Percentiles rank a stretch among this genome's conserved stretches.
Evolutionary conservation across 1,140 invertebrate genomes (phyloP).

Genomic region (Apocrypta bakeri): DNA sequence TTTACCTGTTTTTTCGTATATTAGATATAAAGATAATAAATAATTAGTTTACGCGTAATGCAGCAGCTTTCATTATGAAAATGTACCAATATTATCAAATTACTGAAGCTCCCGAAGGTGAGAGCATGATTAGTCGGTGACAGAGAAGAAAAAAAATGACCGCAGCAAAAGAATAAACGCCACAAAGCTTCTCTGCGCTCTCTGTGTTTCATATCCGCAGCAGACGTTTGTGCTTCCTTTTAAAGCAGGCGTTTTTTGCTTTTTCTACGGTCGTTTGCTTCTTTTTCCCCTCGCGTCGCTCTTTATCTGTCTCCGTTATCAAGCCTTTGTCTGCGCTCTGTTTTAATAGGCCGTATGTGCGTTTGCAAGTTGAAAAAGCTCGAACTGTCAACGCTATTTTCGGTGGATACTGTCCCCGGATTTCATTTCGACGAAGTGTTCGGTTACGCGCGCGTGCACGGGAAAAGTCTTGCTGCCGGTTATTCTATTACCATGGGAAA

Average conservation of each 20-base stretch:
- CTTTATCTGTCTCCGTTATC: not conserved
- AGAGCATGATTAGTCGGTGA: too few relatives aligned
- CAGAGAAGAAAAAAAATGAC: not conserved
- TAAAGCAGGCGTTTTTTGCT: not conserved
- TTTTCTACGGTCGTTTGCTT: not conserved
- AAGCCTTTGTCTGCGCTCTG: not conserved
- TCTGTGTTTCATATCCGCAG: not conserved
- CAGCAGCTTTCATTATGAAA: too few relatives aligned
- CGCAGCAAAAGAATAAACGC: not conserved
- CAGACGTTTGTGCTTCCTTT: not conserved
- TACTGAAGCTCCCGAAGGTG: too few relatives aligned
- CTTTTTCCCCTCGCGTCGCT: not conserved
- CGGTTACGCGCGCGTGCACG: not conserved
- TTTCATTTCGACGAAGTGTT: constrained; percentile 1
- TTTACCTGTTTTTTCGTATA: too few relatives aligned
- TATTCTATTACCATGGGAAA: not conserved
- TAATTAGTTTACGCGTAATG: too few relatives aligned
- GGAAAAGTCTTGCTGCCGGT: not conserved
- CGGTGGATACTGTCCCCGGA: not conserved
- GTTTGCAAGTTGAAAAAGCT: not conserved
- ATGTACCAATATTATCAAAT: not conserved
- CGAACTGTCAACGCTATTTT: not conserved
- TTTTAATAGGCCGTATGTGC: not conserved
- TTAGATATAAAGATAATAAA: too few relatives aligned
- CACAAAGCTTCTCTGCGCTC: not conserved